Evolutionary conservation across 2,888 invertebrate genomes (phyloP).

Genomic region (Halictus quadricinctus): DNA sequence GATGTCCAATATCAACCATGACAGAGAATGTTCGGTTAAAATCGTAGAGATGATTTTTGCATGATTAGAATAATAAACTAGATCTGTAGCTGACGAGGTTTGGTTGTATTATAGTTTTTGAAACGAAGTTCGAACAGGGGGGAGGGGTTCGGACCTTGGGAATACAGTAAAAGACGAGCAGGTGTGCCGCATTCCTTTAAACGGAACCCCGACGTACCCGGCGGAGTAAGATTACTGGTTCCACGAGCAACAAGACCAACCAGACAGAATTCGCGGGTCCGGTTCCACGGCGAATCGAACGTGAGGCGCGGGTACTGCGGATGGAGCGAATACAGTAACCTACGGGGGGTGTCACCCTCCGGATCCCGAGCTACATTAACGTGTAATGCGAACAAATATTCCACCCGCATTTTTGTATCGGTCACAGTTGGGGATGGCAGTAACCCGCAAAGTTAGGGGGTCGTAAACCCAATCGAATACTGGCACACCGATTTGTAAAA

Average conservation of each 20-base stretch:
- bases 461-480: background rate
- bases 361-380: background rate
- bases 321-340: slow-evolving; percentile 5
- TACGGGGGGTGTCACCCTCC: background rate
- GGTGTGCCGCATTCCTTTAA: slow-evolving; percentile 64
- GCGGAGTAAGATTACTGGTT: slow-evolving; percentile 41
- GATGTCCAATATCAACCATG: background rate
- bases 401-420: background rate
- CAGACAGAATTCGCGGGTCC: slow-evolving; percentile 32
- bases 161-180: slow-evolving; percentile 58
- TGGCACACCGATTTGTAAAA: background rate
- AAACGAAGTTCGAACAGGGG: background rate
- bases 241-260: slow-evolving; percentile 26
- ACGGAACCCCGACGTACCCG: slow-evolving; percentile 45
- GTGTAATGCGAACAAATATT: background rate
- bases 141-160: slow-evolving; percentile 25
- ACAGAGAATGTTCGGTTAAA: background rate
- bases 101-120: background rate
- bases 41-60: background rate
- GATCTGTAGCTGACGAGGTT: background rate
- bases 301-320: background rate
- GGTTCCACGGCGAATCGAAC: slow-evolving; percentile 22
- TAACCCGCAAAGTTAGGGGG: background rate
- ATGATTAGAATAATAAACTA: background rate
- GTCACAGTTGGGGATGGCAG: background rate